A percentile compares a stretch with the other conserved stretches of the same genome.
phyloP scores from a whole-genome alignment of 2,888 invertebrate species.

The Caenorhabditis angaria region DNA sequence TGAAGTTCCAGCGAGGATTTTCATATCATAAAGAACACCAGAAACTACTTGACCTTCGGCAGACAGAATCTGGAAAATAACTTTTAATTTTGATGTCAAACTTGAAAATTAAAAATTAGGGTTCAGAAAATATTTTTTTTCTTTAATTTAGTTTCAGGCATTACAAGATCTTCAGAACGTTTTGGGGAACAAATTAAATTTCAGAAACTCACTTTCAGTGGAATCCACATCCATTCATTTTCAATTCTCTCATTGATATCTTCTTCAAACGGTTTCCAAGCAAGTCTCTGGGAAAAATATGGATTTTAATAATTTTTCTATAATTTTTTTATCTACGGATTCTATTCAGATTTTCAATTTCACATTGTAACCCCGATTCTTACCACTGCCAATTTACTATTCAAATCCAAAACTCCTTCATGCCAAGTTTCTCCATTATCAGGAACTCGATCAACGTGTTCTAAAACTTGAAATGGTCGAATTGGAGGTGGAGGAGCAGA shows the following conservation, averaged over 20 bases:
- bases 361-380: neutral
- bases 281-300: slow-evolving; percentile 40
- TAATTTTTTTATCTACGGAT: too few species aligned
- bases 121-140: neutral
- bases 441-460: slow-evolving; percentile 7
- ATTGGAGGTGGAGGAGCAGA: neutral
- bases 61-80: slow-evolving; percentile 21
- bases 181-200: too few species aligned
- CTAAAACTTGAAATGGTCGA: slow-evolving; percentile 24
- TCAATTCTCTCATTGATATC: slow-evolving; percentile 47
- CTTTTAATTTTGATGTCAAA: neutral
- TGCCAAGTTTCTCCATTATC: slow-evolving; percentile 32
- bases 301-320: too few species aligned
- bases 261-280: slow-evolving; percentile 44
- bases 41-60: slow-evolving; percentile 43
- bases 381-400: slow-evolving; percentile 24
- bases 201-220: slow-evolving; percentile 33
- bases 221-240: slow-evolving; percentile 42
- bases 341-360: neutral
- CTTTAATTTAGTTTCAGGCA: neutral
- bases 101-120: neutral
- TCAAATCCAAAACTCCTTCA: slow-evolving; percentile 23
- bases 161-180: too few species aligned
- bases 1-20: slow-evolving; percentile 46
- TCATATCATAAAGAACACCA: slow-evolving; percentile 46